These are phyloP conservation scores for Callimorpha dominula DNA, from an alignment of 2,888 invertebrate species.

Conservation along the genomic window DNA sequence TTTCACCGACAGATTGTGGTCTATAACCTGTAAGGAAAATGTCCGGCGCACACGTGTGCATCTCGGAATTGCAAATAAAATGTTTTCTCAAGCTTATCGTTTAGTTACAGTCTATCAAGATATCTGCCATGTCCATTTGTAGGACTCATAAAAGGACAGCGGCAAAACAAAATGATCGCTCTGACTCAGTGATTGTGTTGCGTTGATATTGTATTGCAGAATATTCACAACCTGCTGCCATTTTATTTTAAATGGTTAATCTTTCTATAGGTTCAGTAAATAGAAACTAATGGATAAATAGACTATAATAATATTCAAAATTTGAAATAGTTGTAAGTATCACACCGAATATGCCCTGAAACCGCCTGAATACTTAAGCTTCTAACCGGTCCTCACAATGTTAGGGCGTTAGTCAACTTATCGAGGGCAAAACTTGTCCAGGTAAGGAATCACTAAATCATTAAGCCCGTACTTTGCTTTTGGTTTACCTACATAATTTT, in stretches of 20 bases:
- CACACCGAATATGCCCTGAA: not conserved
- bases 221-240: not conserved
- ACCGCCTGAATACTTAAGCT: not conserved
- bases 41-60: conserved; percentile 37
- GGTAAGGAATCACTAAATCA: no score
- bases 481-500: no score
- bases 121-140: conserved; percentile 61
- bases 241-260: not conserved
- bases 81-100: conserved; percentile 70
- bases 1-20: conserved; percentile 33
- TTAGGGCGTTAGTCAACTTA: not conserved
- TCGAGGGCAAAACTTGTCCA: no score
- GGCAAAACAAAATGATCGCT: conserved; percentile 55
- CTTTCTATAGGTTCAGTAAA: not conserved
- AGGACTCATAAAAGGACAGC: conserved; percentile 62
- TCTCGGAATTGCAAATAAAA: conserved; percentile 67
- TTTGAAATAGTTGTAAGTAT: not conserved
- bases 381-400: not conserved
- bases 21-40: conserved; percentile 42
- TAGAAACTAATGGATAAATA: not conserved
- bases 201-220: not conserved
- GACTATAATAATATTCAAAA: not conserved
- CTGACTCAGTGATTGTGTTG: conserved; percentile 37
- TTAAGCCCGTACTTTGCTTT: no score
- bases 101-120: conserved; percentile 65